Evolutionary conservation across 2,113 vertebrate species (phyloP).

Genomic region (Oncorhynchus kisutch): DNA sequence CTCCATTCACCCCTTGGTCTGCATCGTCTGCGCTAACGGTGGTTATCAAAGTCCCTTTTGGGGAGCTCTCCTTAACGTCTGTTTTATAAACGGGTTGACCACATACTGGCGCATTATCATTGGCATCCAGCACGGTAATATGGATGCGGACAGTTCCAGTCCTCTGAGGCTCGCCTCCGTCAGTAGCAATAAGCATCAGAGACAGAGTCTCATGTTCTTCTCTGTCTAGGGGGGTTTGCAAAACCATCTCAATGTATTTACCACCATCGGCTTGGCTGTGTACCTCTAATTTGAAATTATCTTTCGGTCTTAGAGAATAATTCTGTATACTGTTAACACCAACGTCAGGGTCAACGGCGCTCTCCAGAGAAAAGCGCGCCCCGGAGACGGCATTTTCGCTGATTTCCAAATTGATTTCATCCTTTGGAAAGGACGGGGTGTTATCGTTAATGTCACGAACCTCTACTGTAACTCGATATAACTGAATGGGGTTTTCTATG

Average conservation of each 20-base stretch:
- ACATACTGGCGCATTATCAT: conserved; percentile 68
- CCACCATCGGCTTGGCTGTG: conserved; percentile 58
- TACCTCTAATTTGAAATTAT: conserved; percentile 70
- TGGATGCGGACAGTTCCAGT: conserved; percentile 71
- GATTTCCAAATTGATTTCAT: conserved; percentile 24
- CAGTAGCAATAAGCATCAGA: conserved; percentile 69
- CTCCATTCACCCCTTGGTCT: conserved; percentile 66
- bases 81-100: conserved; percentile 69
- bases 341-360: conserved; percentile 73
- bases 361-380: conserved; percentile 57
- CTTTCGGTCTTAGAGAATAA: conserved; percentile 62
- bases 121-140: conserved; percentile 59
- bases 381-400: conserved; percentile 39
- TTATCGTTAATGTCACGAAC: conserved; percentile 38
- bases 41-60: conserved; percentile 62
- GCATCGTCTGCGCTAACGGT: conserved; percentile 71
- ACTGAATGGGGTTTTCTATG: conserved; percentile 47
- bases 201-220: conserved; percentile 62
- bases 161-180: conserved; percentile 73
- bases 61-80: conserved; percentile 69
- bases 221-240: conserved; percentile 71
- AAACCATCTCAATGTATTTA: conserved; percentile 74
- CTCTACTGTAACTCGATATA: conserved; percentile 22
- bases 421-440: conserved; percentile 13
- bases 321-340: conserved; percentile 69